Base-by-base conservation (phyloP, 2,113 vertebrate species). In the Gymnogyps californianus region DNA sequence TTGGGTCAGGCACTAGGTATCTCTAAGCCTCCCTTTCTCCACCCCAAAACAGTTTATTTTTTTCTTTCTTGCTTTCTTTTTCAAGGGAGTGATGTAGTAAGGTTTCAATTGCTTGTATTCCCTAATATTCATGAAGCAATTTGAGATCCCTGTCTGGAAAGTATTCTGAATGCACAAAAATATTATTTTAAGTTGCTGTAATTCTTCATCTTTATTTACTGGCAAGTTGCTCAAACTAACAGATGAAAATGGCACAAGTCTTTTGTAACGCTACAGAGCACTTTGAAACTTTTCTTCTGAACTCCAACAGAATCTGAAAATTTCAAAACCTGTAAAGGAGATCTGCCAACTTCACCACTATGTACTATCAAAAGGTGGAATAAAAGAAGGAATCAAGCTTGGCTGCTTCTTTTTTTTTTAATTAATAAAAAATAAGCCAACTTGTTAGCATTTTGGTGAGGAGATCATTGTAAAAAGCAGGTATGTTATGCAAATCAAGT, bases 401-500 rank as follows among this genome's bases (percentile, higher is more conserved):
- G 42, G 16, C 52, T 69, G 28, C 8, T 54, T 58, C 7, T 29
- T 46, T 36, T 54, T 49, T 61, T 57, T 75, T 65, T 40, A 54
- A 83, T 90, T 87, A 91, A 87, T 93, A 79, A 83, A 66, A 71
- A 80, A 14, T 67, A 93, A 93, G 36, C 69, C 77, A 92, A 76
- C 57, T 87, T 82, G 42, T 69, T 89, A 89, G 42, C 65, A 76
- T 96, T 92, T 97, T 92, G 34, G 69, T 93, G 31, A 91, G 55
- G 47, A 76, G 95, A 52, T 87, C 3, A 26, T 83, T 89, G n/a
- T 57, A 65, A 72, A 79, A 97, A 89, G 52, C 81, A 97, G 95
- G 92, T 97, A 93, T 89, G 70, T 94, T 97, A 96, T 97, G 95
- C 69, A 96, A 97, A 96, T 95, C 25, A 69, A 93, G 42, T 71